Evolutionary conservation across 2,888 invertebrate species (phyloP), one percentile per base, ranked within the genome.

Genomic region (Brachylomia viminalis): DNA sequence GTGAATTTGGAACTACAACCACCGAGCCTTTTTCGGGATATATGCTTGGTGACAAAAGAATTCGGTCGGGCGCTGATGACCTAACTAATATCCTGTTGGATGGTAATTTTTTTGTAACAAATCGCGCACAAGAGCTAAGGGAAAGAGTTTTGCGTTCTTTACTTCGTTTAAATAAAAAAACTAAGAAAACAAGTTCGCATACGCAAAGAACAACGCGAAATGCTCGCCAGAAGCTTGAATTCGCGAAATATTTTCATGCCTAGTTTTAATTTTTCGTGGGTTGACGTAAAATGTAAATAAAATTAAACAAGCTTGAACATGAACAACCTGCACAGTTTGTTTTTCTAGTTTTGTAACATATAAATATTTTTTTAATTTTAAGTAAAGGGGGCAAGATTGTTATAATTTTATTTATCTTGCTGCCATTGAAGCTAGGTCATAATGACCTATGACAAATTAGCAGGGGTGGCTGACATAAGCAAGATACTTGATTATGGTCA

Each of bases 71-170:
- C 1, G n/a, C 52, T 13, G 69, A 81, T 30, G 83, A 81, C 20
- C 23, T 84, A 2, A 56, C 61, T 30, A 72, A 54, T 52, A 61
- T 83, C 1, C 56, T 83, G 13, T 49, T 45, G 30, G 65, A 83
- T 62, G 83, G 83, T 83, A 83, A 72, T 0, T 20, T 54, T 45
- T 62, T 54, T 8, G 0, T 15, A n/a, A 15, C 15, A 42, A n/a
- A 3, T 59, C 52, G 30, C n/a, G 38, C 20, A 45, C 58, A 45
- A 45, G n/a, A 52, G 20, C 38, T 75, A 13, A 47, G 2, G 6
- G 45, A 49, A 58, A 79, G 33, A 11, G 45, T 52, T 45, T 58
- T 80, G 38, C 67, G 45, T 65, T 75, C 11, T 20, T 30, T 75
- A 47, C 0, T 33, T 47, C 1, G 13, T 2, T 15, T 54, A 0